Conservation (phyloP, 2,113 vertebrate genomes). For the Nipponia nippon region DNA sequence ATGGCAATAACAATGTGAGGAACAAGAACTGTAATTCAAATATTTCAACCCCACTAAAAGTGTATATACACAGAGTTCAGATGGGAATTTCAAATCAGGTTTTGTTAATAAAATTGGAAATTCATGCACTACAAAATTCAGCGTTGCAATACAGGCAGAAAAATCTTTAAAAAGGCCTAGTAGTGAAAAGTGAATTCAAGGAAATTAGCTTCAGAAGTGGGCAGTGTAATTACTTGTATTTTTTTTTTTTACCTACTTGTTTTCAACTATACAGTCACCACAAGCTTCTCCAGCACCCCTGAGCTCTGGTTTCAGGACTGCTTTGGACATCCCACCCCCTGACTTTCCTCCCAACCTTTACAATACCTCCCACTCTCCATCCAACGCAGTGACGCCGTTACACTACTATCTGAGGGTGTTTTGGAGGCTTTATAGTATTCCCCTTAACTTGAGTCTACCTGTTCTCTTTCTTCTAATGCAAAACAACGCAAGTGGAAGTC, state of each 20-base stretch:
- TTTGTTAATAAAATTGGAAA: neutral
- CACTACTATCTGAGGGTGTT: neutral
- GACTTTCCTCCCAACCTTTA: neutral
- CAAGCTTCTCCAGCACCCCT: neutral
- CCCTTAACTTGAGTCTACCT: neutral
- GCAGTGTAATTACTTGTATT: neutral
- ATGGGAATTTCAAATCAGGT: neutral
- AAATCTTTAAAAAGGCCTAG: neutral
- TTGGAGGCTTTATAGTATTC: neutral
- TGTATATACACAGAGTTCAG: neutral
- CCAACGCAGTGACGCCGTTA: accelerated
- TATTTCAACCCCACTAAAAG: neutral
- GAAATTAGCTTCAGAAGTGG: neutral
- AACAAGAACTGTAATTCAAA: neutral
- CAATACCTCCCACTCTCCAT: neutral
- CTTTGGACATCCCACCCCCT: neutral
- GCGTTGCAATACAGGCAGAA: neutral
- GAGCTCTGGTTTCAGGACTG: neutral
- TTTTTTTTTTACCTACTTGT: neutral
- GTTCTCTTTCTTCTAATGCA: neutral
- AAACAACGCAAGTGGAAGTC: neutral
- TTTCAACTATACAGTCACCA: neutral
- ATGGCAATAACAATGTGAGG: neutral
- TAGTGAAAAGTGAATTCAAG: neutral
- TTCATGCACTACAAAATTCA: neutral